These are phyloP conservation scores for Phodopus roborovskii DNA, from an alignment of 2,113 vertebrate species.

Conservation along the genomic window DNA sequence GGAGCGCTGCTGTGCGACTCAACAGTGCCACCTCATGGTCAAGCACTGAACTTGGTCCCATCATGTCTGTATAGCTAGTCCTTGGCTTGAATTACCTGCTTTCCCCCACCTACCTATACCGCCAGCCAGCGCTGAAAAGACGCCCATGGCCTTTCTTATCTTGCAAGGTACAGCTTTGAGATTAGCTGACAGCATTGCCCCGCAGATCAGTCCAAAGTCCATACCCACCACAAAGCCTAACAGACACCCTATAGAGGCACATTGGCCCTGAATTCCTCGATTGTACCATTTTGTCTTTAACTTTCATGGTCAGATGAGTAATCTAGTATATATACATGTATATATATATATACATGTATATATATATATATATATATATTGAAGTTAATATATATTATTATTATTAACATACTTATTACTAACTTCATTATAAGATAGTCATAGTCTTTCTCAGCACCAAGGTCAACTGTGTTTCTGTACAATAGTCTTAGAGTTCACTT, in stretches of 20 bases:
- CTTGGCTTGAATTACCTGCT: background rate
- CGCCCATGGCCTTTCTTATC: background rate
- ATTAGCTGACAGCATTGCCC: background rate
- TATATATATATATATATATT: too few species aligned
- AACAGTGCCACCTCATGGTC: slow-evolving; percentile 71
- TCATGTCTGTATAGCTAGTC: background rate
- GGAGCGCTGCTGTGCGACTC: background rate
- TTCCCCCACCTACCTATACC: background rate
- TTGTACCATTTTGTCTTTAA: slow-evolving; percentile 30
- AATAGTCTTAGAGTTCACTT: background rate
- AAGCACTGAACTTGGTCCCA: slow-evolving; percentile 18
- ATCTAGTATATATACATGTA: background rate
- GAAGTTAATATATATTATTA: background rate
- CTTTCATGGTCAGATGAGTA: background rate
- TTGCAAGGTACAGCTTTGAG: background rate
- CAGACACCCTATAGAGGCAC: background rate
- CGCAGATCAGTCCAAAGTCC: background rate
- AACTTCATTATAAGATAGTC: background rate
- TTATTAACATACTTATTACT: background rate
- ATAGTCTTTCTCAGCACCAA: background rate
- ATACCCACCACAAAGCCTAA: background rate
- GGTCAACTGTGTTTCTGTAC: background rate
- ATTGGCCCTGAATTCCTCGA: background rate
- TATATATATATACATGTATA: too few species aligned
- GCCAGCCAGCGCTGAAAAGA: background rate